A percentile compares a stretch with the other conserved stretches of the same genome.
These are phyloP conservation scores for Eidolon dupreanum DNA, from an alignment of 2,797 vertebrate genomes.

Conservation along the genomic window DNA sequence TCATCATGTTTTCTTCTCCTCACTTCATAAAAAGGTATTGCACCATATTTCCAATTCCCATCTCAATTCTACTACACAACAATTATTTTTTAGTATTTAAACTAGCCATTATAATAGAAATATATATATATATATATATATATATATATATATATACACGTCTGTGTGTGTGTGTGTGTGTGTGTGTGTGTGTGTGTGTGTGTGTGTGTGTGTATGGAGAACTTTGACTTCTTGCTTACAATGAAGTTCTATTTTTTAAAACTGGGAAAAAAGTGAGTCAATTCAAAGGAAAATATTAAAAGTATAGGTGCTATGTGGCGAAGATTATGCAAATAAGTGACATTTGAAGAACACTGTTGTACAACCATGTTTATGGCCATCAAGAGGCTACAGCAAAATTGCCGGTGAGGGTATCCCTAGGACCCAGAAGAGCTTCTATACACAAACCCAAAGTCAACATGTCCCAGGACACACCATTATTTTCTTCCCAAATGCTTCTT, in stretches of 20 bases:
- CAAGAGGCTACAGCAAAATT: neutral
- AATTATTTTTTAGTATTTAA: neutral
- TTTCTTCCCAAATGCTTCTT: neutral
- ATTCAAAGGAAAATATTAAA: neutral
- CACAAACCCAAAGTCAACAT: neutral
- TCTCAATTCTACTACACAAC: neutral
- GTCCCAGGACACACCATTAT: neutral
- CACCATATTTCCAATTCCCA: neutral
- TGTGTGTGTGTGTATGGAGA: neutral
- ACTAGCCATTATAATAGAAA: neutral
- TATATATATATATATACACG: too few species aligned
- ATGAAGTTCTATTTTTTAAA: neutral
- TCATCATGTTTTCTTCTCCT: fast-evolving
- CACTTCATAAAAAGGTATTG: too few species aligned
- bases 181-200: too few species aligned
- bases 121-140: neutral
- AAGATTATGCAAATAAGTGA: neutral
- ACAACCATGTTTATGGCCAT: neutral
- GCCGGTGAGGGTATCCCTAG: neutral
- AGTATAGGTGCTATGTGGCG: neutral
- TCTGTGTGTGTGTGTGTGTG: too few species aligned
- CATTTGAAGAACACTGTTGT: neutral
- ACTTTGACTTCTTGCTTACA: conserved; percentile 1
- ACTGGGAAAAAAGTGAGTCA: neutral
- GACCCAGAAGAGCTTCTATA: neutral